These are phyloP conservation scores for Drosophila sproati DNA, from an alignment of 1,140 invertebrate genomes.

Conservation along the genomic window DNA sequence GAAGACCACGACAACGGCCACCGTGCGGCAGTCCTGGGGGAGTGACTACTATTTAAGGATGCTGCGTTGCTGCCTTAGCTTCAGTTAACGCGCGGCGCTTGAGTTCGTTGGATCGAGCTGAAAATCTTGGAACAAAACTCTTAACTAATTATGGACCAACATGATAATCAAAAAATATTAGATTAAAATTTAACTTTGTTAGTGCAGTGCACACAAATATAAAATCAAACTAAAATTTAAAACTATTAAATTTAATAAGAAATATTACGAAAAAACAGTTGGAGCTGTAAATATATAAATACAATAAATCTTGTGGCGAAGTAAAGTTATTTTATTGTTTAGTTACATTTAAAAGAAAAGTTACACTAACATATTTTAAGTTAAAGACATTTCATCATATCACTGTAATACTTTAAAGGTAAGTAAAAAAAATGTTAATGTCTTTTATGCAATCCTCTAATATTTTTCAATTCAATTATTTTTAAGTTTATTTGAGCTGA, in stretches of 20 bases:
- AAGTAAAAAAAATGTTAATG: too few species aligned
- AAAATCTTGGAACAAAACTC: conserved; percentile 45
- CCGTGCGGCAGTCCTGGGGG: conserved; percentile 38
- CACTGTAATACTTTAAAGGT: too few species aligned
- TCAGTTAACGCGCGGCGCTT: conserved; percentile 82
- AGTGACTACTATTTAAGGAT: conserved; percentile 80
- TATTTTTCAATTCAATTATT: background rate
- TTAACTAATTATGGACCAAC: conserved; percentile 38
- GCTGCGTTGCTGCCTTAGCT: conserved; percentile 76
- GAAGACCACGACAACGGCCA: conserved; percentile 9
- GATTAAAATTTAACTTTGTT: conserved; percentile 16
- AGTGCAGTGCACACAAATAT: conserved; percentile 15
- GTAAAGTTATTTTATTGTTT: too few species aligned
- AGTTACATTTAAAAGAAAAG: too few species aligned
- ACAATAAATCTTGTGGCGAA: background rate
- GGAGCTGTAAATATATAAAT: background rate
- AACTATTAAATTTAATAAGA: background rate
- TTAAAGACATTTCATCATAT: too few species aligned
- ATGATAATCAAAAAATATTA: conserved; percentile 47
- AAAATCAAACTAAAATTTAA: conserved; percentile 2
- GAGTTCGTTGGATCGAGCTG: conserved; percentile 73
- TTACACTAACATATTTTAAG: too few species aligned
- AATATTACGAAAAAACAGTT: background rate
- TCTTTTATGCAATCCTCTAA: too few species aligned
- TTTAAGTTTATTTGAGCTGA: background rate